These are phyloP conservation scores for Patella caerulea DNA, from an alignment of 2,888 invertebrate species.

Conservation along the genomic window DNA sequence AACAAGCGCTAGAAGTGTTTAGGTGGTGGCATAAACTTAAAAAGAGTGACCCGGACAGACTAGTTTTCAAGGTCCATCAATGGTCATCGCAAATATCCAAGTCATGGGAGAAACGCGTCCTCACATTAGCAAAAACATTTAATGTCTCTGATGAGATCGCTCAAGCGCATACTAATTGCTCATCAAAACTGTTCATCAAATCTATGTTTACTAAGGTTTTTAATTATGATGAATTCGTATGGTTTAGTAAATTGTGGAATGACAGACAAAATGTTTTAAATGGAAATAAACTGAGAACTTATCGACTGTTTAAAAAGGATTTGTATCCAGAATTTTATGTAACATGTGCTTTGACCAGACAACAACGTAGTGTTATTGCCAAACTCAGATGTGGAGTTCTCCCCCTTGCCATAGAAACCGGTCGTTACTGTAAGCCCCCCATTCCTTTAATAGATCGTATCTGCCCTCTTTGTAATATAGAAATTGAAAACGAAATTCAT, in stretches of 20 bases:
- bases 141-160: too few species aligned
- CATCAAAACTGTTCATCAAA: too few species aligned
- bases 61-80: too few species aligned
- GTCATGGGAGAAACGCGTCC: too few species aligned
- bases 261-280: not conserved
- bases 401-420: conserved; percentile 3
- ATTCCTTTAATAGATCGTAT: not conserved
- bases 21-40: not conserved
- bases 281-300: conserved; percentile 3
- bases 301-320: not conserved
- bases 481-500: not conserved
- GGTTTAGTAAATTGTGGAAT: not conserved
- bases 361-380: not conserved
- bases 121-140: too few species aligned
- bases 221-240: not conserved
- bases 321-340: not conserved
- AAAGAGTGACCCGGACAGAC: too few species aligned
- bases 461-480: not conserved
- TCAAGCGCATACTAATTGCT: too few species aligned
- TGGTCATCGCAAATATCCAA: too few species aligned
- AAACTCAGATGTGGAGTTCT: conserved; percentile 5
- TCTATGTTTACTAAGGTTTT: too few species aligned
- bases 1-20: too few species aligned
- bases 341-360: not conserved
- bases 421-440: not conserved